A percentile compares a stretch with the other conserved stretches of the same genome.
Evolutionary conservation across 2,797 vertebrate species (phyloP).

Genomic region (Triplophysa yarkandensis): DNA sequence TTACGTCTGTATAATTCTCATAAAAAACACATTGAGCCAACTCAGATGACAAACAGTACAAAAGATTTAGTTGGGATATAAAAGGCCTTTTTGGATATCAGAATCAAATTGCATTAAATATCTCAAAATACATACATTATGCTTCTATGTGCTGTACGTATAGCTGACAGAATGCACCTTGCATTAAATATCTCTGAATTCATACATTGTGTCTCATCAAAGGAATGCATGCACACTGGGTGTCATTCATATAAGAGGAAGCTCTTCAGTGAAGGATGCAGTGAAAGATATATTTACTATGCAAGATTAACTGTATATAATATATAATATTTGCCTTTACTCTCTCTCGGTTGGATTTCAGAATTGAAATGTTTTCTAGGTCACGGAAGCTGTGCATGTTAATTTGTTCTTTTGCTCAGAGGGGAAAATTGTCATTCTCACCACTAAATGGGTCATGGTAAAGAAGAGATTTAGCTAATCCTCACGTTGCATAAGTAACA

Average conservation of each 20-base stretch:
- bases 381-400: constrained; percentile 53
- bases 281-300: not conserved
- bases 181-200: not conserved
- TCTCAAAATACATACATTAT: too few relatives aligned
- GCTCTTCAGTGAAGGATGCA: not conserved
- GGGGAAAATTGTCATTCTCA: constrained; percentile 55
- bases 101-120: too few relatives aligned
- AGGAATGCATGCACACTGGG: not conserved
- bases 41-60: not conserved
- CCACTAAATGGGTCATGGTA: constrained; percentile 62
- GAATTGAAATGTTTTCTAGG: constrained; percentile 57
- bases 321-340: constrained; percentile 36
- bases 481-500: constrained; percentile 38
- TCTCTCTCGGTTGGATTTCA: constrained; percentile 34
- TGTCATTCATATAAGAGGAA: not conserved
- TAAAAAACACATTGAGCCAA: not conserved
- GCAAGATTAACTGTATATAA: constrained; percentile 20
- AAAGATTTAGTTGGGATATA: too few relatives aligned
- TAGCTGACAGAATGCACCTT: constrained; percentile 27
- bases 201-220: not conserved
- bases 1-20: not conserved
- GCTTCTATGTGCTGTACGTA: too few relatives aligned
- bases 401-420: constrained; percentile 55
- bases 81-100: too few relatives aligned
- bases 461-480: constrained; percentile 36